Conservation (phyloP, 2,888 invertebrate genomes). For the Meandrusa payeni region DNA sequence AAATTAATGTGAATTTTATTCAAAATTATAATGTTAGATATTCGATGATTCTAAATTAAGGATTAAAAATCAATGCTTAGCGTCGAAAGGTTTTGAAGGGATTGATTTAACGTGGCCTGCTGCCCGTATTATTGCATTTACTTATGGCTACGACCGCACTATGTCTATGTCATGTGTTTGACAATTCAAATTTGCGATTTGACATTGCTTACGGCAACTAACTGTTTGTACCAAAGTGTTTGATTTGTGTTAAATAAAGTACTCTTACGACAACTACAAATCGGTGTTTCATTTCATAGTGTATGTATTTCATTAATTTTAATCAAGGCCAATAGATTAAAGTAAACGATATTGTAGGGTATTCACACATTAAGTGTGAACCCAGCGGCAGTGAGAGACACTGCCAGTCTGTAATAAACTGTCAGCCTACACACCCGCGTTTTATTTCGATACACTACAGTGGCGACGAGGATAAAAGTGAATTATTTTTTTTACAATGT, state of each 20-base stretch:
- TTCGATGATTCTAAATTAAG: conserved; percentile 36
- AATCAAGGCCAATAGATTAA: background rate
- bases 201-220: conserved; percentile 67
- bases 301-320: background rate
- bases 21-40: conserved; percentile 45
- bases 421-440: too few relatives aligned
- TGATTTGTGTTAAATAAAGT: conserved; percentile 81
- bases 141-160: conserved; percentile 61
- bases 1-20: conserved; percentile 52
- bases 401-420: too few relatives aligned
- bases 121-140: conserved; percentile 40
- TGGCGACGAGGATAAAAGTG: too few relatives aligned
- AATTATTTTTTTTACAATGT: too few relatives aligned
- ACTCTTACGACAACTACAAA: conserved; percentile 71
- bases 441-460: too few relatives aligned
- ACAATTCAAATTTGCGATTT: conserved; percentile 49
- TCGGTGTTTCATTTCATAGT: conserved; percentile 52
- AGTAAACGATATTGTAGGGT: too few relatives aligned
- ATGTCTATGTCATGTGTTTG: conserved; percentile 46
- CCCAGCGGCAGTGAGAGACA: too few relatives aligned
- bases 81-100: conserved; percentile 29
- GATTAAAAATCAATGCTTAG: conserved; percentile 24
- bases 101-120: conserved; percentile 29
- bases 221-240: conserved; percentile 81
- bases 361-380: too few relatives aligned